These are phyloP conservation scores for Drosophila anceps DNA, from an alignment of 2,888 invertebrate genomes.

Conservation along the genomic window DNA sequence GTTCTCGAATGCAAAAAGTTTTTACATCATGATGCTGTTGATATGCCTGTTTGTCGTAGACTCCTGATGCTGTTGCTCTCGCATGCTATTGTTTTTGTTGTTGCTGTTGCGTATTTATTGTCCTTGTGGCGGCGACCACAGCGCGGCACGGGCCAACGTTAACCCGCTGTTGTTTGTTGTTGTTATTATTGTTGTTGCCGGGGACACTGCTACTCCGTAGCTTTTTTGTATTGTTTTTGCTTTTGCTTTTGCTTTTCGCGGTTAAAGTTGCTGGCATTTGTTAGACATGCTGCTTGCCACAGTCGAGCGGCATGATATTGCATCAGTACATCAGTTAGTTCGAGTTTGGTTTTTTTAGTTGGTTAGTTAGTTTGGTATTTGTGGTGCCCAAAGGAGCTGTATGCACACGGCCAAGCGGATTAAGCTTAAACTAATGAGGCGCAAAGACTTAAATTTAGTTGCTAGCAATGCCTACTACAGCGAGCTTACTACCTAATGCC, in stretches of 20 bases:
- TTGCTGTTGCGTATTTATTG: slow-evolving; percentile 72
- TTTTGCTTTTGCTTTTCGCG: slow-evolving; percentile 60
- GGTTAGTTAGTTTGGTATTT: slow-evolving; percentile 67
- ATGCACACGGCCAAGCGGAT: slow-evolving; percentile 32
- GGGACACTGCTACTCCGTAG: slow-evolving; percentile 26
- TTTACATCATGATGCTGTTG: slow-evolving; percentile 82
- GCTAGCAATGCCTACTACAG: too few relatives aligned
- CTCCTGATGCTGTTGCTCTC: slow-evolving; percentile 36
- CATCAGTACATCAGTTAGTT: slow-evolving; percentile 66
- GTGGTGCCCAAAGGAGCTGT: slow-evolving; percentile 69
- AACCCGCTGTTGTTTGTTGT: slow-evolving; percentile 41
- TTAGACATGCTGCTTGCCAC: slow-evolving; percentile 49
- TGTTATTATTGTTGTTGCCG: slow-evolving; percentile 25
- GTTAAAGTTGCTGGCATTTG: slow-evolving; percentile 77
- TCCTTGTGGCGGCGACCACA: slow-evolving; percentile 64
- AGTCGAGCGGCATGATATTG: slow-evolving; percentile 39
- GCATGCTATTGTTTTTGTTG: slow-evolving; percentile 32
- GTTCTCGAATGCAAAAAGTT: slow-evolving; percentile 70
- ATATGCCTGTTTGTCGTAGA: slow-evolving; percentile 66
- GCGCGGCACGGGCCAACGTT: slow-evolving; percentile 51
- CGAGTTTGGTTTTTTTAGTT: slow-evolving; percentile 39
- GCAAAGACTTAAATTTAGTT: background rate
- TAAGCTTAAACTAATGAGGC: slow-evolving; percentile 9
- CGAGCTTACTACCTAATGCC: too few relatives aligned
- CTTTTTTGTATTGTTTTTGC: slow-evolving; percentile 15